A percentile compares a stretch with the other conserved stretches of the same genome.
These are phyloP conservation scores for Azorinus chamasolen DNA, from an alignment of 2,888 invertebrate species.

Conservation along the genomic window DNA sequence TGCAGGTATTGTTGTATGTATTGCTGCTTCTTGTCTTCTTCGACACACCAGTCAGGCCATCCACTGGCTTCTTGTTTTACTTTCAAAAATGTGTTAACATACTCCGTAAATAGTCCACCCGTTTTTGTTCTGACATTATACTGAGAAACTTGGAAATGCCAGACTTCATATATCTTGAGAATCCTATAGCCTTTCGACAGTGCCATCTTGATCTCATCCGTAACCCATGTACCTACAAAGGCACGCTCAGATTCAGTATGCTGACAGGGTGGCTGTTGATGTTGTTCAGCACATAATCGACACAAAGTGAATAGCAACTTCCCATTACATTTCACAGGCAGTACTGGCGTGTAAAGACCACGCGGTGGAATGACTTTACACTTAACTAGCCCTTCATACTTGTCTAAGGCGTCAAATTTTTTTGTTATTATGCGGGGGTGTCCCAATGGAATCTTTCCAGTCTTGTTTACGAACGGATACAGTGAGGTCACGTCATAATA, in stretches of 20 bases:
- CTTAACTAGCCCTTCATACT: constrained; percentile 74
- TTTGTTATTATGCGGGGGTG: constrained; percentile 71
- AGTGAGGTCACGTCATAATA: constrained; percentile 78
- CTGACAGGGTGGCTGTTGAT: constrained; percentile 17
- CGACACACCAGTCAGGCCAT: too few relatives aligned
- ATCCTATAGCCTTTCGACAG: constrained; percentile 77
- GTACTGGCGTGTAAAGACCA: constrained; percentile 76
- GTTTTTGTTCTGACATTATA: constrained; percentile 42
- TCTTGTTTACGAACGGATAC: constrained; percentile 71
- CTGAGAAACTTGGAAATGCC: constrained; percentile 73
- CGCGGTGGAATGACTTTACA: constrained; percentile 74
- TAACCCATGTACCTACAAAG: constrained; percentile 81
- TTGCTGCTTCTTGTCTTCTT: constrained; percentile 54
- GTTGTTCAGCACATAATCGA: constrained; percentile 54
- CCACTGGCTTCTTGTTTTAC: too few relatives aligned
- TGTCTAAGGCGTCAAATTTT: constrained; percentile 55
- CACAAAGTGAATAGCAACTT: constrained; percentile 83
- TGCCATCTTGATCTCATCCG: constrained; percentile 80
- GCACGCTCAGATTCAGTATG: constrained; percentile 62
- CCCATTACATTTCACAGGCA: constrained; percentile 73
- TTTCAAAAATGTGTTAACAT: too few relatives aligned
- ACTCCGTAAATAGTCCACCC: constrained; percentile 76
- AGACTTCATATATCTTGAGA: constrained; percentile 79
- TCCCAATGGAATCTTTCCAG: constrained; percentile 68
- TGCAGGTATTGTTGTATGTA: constrained; percentile 63